Evolutionary conservation across 2,888 invertebrate species (phyloP).

Genomic region (Odontocolon sp.): DNA sequence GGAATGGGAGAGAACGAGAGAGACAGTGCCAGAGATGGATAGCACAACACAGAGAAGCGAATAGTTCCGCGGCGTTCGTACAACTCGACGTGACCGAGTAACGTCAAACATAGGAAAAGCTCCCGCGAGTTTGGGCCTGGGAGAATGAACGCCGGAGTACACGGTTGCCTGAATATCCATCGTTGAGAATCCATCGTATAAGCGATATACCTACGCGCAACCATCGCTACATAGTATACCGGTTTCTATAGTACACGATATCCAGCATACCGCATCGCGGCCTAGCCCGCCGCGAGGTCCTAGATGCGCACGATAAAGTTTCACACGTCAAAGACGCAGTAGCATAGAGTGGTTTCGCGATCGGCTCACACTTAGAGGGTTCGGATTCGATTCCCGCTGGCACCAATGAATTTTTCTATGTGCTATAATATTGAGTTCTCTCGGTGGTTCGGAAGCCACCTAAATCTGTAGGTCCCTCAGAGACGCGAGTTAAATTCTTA

Average conservation of each 20-base stretch:
- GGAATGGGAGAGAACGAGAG: neutral
- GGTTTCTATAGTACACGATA: too few species aligned
- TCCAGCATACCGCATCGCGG: conserved; percentile 15
- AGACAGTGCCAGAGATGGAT: neutral
- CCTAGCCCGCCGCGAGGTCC: conserved; percentile 51
- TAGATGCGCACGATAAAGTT: conserved; percentile 59
- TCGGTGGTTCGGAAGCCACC: too few species aligned
- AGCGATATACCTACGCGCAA: neutral
- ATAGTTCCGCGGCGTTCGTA: neutral
- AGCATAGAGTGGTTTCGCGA: too few species aligned
- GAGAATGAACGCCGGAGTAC: neutral
- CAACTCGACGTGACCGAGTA: neutral
- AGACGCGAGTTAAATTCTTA: too few species aligned
- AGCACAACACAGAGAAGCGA: neutral
- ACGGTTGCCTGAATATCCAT: neutral
- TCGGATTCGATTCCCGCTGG: too few species aligned
- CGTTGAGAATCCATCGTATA: conserved; percentile 6
- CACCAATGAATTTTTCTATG: too few species aligned
- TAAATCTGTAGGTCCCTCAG: too few species aligned
- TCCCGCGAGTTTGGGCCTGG: neutral
- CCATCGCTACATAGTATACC: neutral
- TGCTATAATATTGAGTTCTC: too few species aligned
- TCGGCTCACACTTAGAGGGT: too few species aligned
- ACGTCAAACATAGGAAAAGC: neutral
- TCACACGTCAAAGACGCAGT: too few species aligned